A percentile compares a stretch with the other conserved stretches of the same genome.
phyloP scores from a whole-genome alignment of 2,113 vertebrate genomes.

The Mugil cephalus region DNA sequence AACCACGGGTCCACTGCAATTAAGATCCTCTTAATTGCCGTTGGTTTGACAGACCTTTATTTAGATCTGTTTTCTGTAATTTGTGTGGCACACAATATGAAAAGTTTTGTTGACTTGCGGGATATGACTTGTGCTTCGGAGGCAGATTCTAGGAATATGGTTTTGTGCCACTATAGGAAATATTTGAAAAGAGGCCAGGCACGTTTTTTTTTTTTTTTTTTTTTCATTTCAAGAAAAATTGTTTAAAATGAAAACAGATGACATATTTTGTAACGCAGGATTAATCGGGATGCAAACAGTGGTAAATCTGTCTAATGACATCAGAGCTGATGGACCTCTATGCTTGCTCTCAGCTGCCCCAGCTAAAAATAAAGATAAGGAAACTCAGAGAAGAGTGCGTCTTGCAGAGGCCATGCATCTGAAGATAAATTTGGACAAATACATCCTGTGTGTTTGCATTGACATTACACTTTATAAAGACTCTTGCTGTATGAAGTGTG shows the following conservation, averaged over 20 bases:
- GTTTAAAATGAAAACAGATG: not conserved
- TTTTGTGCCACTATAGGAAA: not conserved
- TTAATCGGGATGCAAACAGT: not conserved
- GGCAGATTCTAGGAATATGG: constrained; percentile 17
- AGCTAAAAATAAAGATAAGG: constrained; percentile 74
- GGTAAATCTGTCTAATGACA: not conserved
- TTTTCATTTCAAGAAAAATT: not conserved
- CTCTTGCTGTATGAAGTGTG: too few relatives aligned
- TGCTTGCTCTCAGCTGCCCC: constrained; percentile 46
- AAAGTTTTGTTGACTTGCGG: not conserved
- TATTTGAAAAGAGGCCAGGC: not conserved
- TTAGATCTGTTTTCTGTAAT: constrained; percentile 53
- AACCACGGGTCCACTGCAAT: constrained; percentile 62
- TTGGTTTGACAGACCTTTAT: constrained; percentile 43
- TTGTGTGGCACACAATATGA: constrained; percentile 18
- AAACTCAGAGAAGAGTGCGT: constrained; percentile 45
- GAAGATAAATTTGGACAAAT: constrained; percentile 36
- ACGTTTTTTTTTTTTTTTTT: not conserved
- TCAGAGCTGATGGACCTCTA: constrained; percentile 24
- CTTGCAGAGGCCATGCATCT: constrained; percentile 12
- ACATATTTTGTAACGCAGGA: not conserved
- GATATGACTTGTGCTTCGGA: not conserved
- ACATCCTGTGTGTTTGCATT: constrained; percentile 9
- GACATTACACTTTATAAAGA: not conserved
- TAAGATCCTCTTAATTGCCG: constrained; percentile 59